Base-by-base conservation (phyloP, 1,140 invertebrate species). In the Stratiolaelaps scimitus region DNA sequence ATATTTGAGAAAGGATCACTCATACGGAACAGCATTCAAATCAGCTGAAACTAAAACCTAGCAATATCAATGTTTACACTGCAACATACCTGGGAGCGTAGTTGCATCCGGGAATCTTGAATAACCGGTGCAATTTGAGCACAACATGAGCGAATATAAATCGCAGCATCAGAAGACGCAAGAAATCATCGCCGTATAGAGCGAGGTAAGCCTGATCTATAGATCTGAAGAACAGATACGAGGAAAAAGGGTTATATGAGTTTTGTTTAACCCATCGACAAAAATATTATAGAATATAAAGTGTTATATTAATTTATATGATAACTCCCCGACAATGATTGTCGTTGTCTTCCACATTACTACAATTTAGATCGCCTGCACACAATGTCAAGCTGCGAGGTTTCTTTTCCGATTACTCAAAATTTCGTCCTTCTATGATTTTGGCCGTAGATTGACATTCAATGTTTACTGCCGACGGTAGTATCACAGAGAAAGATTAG, bases 171-270 rank as follows among this genome's bases (percentile, higher is more conserved):
- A 95, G 77, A 60, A 92, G 79, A 65, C 91, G 83, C 67, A 95
- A 80, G 77, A 95, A 95, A 73, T 95, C 90, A 76, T 95, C 92
- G 23, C 89, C 88, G 76, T 93, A 88, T 77, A 95, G 94, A 75
- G 87, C 83, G 66, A 89, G 77, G 74, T 87, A 87, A 64, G 83
- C 84, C 34, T 83, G 79, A 77, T 90, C 88, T 88, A 75, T 15
- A 67, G 78, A 80, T 34, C 66, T 65, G 5, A 65, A 30, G 4
- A 67, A n/a, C 53, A 34, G 28, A 67, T 17, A 67, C 1, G 19
- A 23, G 43, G 19, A 60, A 23, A 66, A 40, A n/a, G n/a, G n/a
- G n/a, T n/a, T n/a, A n/a, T n/a, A n/a, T n/a, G n/a, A n/a, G n/a
- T n/a, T n/a, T n/a, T n/a, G n/a, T n/a, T n/a, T n/a, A n/a, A n/a